phyloP scores from a whole-genome alignment of 1,140 invertebrate genomes.

The Gonatopus flavifemur region DNA sequence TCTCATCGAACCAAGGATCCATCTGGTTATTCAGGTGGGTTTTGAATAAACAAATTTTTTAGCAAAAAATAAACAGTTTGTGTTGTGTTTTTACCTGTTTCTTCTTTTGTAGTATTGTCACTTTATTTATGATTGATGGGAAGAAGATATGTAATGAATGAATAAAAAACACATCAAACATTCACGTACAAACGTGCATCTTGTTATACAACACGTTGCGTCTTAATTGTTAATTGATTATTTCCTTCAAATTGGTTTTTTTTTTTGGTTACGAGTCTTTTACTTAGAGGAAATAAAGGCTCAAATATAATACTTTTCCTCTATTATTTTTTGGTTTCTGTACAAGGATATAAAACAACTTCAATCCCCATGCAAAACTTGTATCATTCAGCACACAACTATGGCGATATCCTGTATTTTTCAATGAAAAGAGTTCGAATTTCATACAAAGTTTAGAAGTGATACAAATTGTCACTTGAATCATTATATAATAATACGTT shows the following conservation, averaged over 20 bases:
- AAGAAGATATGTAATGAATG: neutral
- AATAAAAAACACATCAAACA: constrained; percentile 19
- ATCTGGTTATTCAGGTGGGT: constrained; percentile 17
- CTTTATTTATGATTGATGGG: neutral
- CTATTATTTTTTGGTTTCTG: no score
- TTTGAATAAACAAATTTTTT: constrained; percentile 54
- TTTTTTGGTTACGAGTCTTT: no score
- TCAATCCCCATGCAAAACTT: no score
- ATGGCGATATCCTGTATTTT: no score
- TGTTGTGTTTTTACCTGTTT: neutral
- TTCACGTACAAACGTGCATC: constrained; percentile 52
- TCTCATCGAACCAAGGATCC: constrained; percentile 24
- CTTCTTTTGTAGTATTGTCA: neutral
- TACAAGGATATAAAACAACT: no score
- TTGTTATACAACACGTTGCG: constrained; percentile 54
- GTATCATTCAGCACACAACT: no score
- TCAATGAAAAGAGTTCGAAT: no score
- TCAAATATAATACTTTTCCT: no score
- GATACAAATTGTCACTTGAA: no score
- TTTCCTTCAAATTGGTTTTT: no score
- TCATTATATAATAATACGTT: constrained; percentile 16
- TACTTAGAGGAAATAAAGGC: no score
- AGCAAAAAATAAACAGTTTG: constrained; percentile 21
- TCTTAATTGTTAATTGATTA: constrained; percentile 51
- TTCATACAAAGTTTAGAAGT: no score